Evolutionary conservation across 2,797 vertebrate genomes (phyloP), one percentile per base, ranked within the genome.

Genomic region (Capromys pilorides): DNA sequence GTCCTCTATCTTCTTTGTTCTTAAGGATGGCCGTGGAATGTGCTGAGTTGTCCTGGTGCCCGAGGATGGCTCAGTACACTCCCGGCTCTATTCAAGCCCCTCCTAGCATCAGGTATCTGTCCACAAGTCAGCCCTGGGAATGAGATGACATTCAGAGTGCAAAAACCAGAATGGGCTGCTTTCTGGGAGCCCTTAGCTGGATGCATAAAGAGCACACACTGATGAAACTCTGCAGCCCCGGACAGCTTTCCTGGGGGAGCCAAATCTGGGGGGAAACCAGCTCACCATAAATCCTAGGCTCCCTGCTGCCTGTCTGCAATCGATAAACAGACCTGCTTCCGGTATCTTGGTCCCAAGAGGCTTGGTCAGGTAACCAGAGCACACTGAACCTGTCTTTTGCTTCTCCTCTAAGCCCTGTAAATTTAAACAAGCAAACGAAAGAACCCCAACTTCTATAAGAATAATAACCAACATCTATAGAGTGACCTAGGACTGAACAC

Each of bases 341-440:
- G 2, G 18, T 14, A 4, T 51, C 19, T 0, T 8, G 13, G n/a
- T 4, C 75, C 75, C 6, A 18, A 45, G 39, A 51, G 51, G 21
- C 61, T 11, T 39, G 83, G 54, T 9, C 61, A 36, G 21, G 67
- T 31, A 21, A 67, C 59, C 82, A 69, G 75, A 1, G 0, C 41
- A 13, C 31, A 22, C 16, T 8, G 41, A 51, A 39, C 14, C 22
- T 39, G 18, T 57, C 61, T 86, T 49, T 54, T 31, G 41, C 81
- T 83, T 89, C 88, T 61, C 62, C 69, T 81, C 39, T 79, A 59
- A 45, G 69, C 81, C 14, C 62, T 84, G 31, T n/a, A 88, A 82
- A 79, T 79, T 67, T 73, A 89, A 92, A 85, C 26, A 91, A 41
- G 59, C 54, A 66, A 88, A 19, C 28, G 57, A 90, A 36, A 62